These are phyloP conservation scores for Thyatira batis DNA, from an alignment of 2,888 invertebrate genomes.

Conservation along the genomic window DNA sequence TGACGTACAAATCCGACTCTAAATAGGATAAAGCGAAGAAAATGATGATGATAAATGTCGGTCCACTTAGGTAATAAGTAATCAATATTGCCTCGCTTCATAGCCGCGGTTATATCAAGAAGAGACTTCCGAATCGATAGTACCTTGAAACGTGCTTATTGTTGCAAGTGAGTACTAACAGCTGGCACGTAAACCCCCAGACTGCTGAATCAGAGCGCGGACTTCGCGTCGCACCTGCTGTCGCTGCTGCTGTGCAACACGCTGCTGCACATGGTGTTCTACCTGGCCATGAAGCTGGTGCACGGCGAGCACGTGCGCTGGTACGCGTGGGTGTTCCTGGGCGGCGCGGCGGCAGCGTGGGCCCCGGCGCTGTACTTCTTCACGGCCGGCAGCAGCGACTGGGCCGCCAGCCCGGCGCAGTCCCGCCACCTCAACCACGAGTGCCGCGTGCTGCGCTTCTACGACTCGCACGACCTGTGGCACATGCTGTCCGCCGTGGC, in stretches of 20 bases:
- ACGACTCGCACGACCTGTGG: constrained; percentile 95
- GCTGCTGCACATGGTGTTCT: constrained; percentile 90
- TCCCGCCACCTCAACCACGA: constrained; percentile 83
- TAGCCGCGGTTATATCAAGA: too few species aligned
- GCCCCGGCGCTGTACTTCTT: constrained; percentile 82
- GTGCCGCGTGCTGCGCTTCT: constrained; percentile 83
- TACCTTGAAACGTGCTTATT: too few species aligned
- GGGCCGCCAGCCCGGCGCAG: constrained; percentile 85
- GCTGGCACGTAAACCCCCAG: too few species aligned
- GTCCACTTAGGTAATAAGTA: too few species aligned
- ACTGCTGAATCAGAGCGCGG: constrained; percentile 81
- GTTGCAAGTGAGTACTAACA: too few species aligned
- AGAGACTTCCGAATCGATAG: too few species aligned
- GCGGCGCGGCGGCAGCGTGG: constrained; percentile 86
- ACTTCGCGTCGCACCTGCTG: constrained; percentile 92
- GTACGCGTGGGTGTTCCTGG: constrained; percentile 85
- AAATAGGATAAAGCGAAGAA: too few species aligned
- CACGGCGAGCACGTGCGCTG: constrained; percentile 84
- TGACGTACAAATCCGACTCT: too few species aligned
- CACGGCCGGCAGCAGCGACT: constrained; percentile 46
- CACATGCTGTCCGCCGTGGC: constrained; percentile 92
- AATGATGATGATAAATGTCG: too few species aligned
- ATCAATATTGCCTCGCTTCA: too few species aligned
- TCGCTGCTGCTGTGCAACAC: constrained; percentile 92
- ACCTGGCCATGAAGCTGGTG: constrained; percentile 92